phyloP scores from a whole-genome alignment of 2,888 invertebrate species.

The Ectobius pallidus region DNA sequence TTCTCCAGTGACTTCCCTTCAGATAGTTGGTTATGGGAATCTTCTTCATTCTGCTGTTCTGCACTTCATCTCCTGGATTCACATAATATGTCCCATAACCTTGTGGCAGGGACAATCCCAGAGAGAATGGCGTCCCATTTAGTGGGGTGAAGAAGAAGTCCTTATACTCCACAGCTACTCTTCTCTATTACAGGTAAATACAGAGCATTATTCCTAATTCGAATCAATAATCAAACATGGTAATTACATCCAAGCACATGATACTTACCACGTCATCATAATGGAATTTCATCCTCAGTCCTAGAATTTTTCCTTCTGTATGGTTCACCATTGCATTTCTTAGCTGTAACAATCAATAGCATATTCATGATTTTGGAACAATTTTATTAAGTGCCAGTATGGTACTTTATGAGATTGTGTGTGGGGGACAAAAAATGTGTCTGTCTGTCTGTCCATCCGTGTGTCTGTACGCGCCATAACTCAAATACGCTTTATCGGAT shows the following conservation, averaged over 20 bases:
- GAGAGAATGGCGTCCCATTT: conserved; percentile 83
- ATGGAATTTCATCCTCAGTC: conserved; percentile 77
- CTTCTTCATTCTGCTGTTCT: conserved; percentile 19
- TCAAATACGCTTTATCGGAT: no score
- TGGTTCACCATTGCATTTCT: conserved; percentile 76
- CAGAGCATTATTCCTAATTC: no score
- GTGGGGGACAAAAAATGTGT: no score
- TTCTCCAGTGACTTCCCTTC: conserved; percentile 72
- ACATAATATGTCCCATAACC: conserved; percentile 79
- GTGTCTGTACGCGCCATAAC: no score
- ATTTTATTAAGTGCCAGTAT: not conserved
- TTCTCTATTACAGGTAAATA: conserved; percentile 63
- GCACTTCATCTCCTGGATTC: conserved; percentile 70
- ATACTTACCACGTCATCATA: conserved; percentile 72
- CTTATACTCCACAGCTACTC: conserved; percentile 78
- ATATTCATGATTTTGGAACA: no score
- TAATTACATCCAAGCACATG: no score
- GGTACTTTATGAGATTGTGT: no score
- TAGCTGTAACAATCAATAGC: conserved; percentile 59
- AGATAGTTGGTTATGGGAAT: conserved; percentile 69
- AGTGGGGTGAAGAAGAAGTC: conserved; percentile 85
- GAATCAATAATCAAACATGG: no score
- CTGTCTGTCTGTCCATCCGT: no score
- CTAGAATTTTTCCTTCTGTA: conserved; percentile 66
- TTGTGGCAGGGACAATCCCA: conserved; percentile 83